Conservation (phyloP, 1,140 invertebrate genomes). For the Magallana gigas region DNA sequence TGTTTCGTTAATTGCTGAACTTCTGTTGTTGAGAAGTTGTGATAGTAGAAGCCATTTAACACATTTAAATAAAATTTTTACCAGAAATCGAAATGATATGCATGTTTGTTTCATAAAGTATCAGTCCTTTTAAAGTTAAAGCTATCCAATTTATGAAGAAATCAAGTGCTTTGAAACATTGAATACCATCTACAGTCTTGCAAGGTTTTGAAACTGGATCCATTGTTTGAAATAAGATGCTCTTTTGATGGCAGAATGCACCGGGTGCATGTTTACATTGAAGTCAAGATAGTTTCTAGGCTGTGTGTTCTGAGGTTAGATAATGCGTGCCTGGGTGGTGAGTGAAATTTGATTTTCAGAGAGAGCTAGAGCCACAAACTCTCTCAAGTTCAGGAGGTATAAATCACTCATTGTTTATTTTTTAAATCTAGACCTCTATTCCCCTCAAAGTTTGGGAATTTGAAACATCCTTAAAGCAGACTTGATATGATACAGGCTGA, state of each 20-base stretch:
- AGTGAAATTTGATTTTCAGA: constrained; percentile 24
- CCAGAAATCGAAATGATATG: no score
- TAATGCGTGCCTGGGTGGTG: constrained; percentile 21
- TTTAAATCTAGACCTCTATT: not conserved
- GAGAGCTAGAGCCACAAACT: not conserved
- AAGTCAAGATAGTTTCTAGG: constrained; percentile 9
- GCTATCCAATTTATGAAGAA: not conserved
- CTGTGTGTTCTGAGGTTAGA: constrained; percentile 19
- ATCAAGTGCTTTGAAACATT: constrained; percentile 15
- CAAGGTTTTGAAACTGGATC: constrained; percentile 9
- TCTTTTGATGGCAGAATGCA: constrained; percentile 4
- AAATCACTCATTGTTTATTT: constrained; percentile 29
- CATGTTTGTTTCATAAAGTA: no score
- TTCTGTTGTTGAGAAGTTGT: no score
- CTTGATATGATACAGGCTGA: no score
- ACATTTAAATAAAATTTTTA: no score
- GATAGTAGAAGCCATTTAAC: no score
- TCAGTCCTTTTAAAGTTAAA: no score
- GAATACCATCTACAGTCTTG: constrained; percentile 2
- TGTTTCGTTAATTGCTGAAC: no score
- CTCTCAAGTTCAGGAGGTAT: constrained; percentile 16
- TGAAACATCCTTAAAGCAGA: no score
- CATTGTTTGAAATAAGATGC: constrained; percentile 23
- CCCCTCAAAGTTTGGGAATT: not conserved
- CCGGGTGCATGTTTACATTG: constrained; percentile 14